Evolutionary conservation across 2,888 invertebrate genomes (phyloP).

Genomic region (Tiphia femorata): DNA sequence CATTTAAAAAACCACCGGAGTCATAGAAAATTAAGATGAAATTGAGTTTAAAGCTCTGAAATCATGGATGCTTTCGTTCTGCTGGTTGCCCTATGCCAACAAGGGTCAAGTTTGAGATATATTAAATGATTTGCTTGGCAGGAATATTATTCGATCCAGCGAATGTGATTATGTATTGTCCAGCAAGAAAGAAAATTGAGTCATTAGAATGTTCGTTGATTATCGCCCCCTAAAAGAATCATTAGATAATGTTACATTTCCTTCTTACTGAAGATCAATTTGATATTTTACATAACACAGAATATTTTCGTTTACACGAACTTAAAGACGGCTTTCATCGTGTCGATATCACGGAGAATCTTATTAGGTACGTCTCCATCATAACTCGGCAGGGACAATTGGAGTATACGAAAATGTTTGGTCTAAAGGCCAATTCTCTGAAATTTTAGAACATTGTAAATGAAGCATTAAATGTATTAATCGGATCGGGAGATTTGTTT

Average conservation of each 20-base stretch:
- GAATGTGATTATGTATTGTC: not conserved
- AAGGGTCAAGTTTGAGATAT: not conserved
- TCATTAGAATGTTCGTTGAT: not conserved
- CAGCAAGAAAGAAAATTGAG: not conserved
- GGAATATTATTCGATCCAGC: not conserved
- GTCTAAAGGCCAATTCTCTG: slow-evolving; percentile 47
- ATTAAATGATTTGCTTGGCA: not conserved
- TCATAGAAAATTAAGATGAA: no score
- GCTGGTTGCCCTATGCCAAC: not conserved
- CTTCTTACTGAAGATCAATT: not conserved
- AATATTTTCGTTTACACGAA: not conserved
- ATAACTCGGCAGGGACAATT: not conserved
- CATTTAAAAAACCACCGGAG: no score
- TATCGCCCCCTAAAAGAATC: not conserved
- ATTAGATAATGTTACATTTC: not conserved
- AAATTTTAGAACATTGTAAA: no score
- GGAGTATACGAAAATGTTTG: slow-evolving; percentile 30
- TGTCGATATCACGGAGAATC: not conserved
- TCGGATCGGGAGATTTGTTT: no score
- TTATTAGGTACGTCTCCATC: not conserved
- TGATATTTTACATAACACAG: not conserved
- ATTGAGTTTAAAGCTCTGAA: no score
- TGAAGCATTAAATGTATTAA: no score
- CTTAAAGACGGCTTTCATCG: not conserved
- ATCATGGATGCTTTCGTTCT: not conserved